These are phyloP conservation scores for Tachysurus fulvidraco DNA, from an alignment of 2,113 vertebrate genomes.

Conservation along the genomic window DNA sequence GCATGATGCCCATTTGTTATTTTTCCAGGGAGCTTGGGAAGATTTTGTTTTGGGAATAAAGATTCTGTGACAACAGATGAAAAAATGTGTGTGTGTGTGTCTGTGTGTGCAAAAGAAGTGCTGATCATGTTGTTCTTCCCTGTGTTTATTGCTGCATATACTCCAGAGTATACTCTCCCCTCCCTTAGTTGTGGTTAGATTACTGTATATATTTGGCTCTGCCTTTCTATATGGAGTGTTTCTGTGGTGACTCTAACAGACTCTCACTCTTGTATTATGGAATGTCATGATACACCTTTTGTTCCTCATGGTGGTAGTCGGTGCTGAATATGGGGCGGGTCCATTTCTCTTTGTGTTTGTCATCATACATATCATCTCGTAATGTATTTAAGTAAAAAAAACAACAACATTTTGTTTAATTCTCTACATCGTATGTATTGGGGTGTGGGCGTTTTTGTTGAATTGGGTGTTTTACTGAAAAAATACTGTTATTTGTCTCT, in stretches of 20 bases:
- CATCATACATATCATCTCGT: neutral
- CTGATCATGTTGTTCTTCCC: slow-evolving; percentile 32
- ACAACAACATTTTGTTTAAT: neutral
- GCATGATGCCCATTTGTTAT: slow-evolving; percentile 25
- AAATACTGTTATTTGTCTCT: slow-evolving; percentile 25
- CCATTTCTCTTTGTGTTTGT: slow-evolving; percentile 63
- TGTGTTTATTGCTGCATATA: slow-evolving; percentile 34
- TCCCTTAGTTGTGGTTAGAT: neutral
- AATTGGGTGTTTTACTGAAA: neutral
- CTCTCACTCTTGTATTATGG: neutral
- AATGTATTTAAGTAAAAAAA: neutral
- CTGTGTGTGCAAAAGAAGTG: slow-evolving; percentile 39
- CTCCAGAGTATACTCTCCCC: neutral
- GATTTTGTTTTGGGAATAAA: slow-evolving; percentile 28
- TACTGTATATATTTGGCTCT: neutral
- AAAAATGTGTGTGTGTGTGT: neutral
- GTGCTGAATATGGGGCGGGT: slow-evolving; percentile 64
- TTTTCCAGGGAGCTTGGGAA: slow-evolving; percentile 17
- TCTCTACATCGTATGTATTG: neutral
- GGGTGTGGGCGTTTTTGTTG: neutral
- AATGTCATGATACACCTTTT: slow-evolving; percentile 57
- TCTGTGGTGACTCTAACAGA: neutral
- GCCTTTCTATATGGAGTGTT: slow-evolving; percentile 25
- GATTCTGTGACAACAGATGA: slow-evolving; percentile 22
- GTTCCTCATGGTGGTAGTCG: slow-evolving; percentile 57